Evolutionary conservation across 2,888 invertebrate genomes (phyloP), one percentile per base, ranked within the genome.

Genomic region (Hydriomena furcata): DNA sequence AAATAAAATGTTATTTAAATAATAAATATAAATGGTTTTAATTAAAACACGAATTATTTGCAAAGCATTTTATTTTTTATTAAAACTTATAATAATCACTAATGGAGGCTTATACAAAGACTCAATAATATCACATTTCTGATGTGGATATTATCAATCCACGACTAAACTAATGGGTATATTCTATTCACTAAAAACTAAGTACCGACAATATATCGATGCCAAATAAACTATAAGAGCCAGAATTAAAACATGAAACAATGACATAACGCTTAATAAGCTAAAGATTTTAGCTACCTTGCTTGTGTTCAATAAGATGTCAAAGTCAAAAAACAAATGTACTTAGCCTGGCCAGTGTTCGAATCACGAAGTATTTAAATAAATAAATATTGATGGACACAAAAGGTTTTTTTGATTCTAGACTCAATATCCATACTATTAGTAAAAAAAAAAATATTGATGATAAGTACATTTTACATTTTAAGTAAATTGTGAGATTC

Each of bases 51-150:
- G 13, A 25, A 27, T 36, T 0, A 31, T 27, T 53, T 66, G 68
- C 71, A 84, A 79, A 79, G 81, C 80, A 76, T 61, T 76, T 82
- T 75, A 75, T 78, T 77, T 36, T 47, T 43, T 27, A 43, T 24
- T 36, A 44, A 76, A 79, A 68, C 63, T 74, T 73, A 71, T 64
- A 66, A 65, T 70, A 67, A 66, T 70, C 66, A 70, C 80, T 87
- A 87, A 82, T 65, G 65, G 75, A 83, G 68, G 74, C 84, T 87
- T 84, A 86, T 88, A 89, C 82, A 84, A 89, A 90, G 90, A 91
- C 90, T 90, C 88, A 91, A 92, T 92, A 93, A 93, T 93, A 93
- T 93, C 93, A 93, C 93, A 93, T 93, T 92, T 93, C 92, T 93
- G 82, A 93, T 93, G 93, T 92, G 93, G 93, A 93, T 93, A 93